Base-by-base conservation (phyloP, 2,888 invertebrate genomes). In the Petrolisthes cinctipes region DNA sequence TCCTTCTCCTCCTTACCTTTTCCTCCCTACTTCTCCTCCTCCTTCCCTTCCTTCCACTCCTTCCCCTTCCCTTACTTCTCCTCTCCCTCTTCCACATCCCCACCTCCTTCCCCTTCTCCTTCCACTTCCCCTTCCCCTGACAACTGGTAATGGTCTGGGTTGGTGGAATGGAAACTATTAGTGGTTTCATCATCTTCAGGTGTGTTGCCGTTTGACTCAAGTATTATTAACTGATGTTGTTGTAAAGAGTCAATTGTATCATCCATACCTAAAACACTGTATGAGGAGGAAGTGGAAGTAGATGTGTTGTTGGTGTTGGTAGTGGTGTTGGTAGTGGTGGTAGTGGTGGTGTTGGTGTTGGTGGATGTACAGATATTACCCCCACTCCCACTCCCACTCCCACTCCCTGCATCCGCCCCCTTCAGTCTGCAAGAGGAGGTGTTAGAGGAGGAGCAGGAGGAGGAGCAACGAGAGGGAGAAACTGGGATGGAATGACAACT, bases 101-200 rank as follows among this genome's bases (percentile, higher is more conserved):
- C 20, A 9, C 20, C 17, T 9, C 75, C 37, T 11, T 20, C 37
- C 37, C 78, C 71, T n/a, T 71, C 71, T n/a, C n/a, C 71, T 11
- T 11, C 17, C n/a, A 71, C 5, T n/a, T 71, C 6, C n/a, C 20
- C 71, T 71, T n/a, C 6, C n/a, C 0, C 20, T 53, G 53, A 56
- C 17, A n/a, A n/a, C 6, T 79, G 56, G 20, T 53, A 4, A 82
- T 56, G 66, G 11, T 87, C 87, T 9, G 75, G 84, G 57, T 75
- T 53, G 53, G 80, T 83, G n/a, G 87, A 88, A 75, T 88, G 87
- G 75, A 75, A 88, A 37, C 87, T 88, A 2, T 37, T 37, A 2
- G 0, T 1, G 0, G 37, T 37, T 0, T 54, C 78, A 0, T 88
- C 84, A 23, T 88, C 87, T 17, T 88, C 87, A 17, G 84, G 87